phyloP scores from a whole-genome alignment of 2,113 vertebrate genomes.

The Oncorhynchus nerka region DNA sequence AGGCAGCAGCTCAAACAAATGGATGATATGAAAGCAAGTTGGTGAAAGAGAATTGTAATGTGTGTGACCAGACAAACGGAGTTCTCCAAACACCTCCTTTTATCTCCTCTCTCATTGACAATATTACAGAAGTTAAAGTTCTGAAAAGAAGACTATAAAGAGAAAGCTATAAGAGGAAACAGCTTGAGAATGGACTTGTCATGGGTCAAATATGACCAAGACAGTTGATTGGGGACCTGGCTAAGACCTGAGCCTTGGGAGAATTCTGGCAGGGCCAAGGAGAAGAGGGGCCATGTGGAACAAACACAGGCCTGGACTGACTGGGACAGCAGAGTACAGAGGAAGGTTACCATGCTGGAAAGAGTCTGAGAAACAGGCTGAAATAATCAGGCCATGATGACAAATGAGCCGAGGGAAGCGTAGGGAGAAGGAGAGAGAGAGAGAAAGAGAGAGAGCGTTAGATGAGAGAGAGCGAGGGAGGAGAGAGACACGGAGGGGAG shows the following conservation, averaged over 20 bases:
- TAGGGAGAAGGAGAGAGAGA: constrained; percentile 28
- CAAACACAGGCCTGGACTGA: constrained; percentile 17
- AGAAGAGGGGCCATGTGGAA: constrained; percentile 25
- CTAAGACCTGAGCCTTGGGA: constrained; percentile 13
- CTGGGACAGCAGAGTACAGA: constrained; percentile 37
- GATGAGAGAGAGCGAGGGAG: neutral
- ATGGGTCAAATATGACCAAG: constrained; percentile 12
- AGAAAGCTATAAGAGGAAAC: no score
- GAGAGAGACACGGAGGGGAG: neutral
- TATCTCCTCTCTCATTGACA: no score
- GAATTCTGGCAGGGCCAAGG: constrained; percentile 25
- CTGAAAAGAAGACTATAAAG: no score
- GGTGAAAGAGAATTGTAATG: neutral
- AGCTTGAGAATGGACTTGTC: no score
- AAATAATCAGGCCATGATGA: constrained; percentile 78
- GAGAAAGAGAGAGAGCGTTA: neutral
- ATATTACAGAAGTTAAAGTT: no score
- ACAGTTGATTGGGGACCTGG: constrained; percentile 25
- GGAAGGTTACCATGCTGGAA: constrained; percentile 55
- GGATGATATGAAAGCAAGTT: neutral
- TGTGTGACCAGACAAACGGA: neutral
- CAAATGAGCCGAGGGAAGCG: constrained; percentile 69
- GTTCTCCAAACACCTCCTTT: neutral
- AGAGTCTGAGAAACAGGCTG: constrained; percentile 59
- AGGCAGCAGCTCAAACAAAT: neutral